Evolutionary conservation across 2,888 invertebrate species (phyloP).

Genomic region (Asteroscopus sphinx): DNA sequence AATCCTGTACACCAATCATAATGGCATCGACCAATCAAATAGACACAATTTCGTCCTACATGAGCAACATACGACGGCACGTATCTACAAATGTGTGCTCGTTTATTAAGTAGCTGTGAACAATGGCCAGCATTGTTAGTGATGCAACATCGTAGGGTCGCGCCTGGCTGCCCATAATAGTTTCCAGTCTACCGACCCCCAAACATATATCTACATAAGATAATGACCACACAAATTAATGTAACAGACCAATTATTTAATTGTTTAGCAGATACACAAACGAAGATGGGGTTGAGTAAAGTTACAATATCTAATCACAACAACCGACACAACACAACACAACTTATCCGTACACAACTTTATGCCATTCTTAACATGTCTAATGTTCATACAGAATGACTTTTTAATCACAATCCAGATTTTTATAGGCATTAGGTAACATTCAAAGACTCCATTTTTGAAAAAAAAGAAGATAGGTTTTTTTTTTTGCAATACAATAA

Average conservation of each 20-base stretch:
- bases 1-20: neutral
- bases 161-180: slow-evolving; percentile 65
- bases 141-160: slow-evolving; percentile 58
- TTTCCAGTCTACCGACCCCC: slow-evolving; percentile 66
- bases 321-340: no score
- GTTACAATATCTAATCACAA: no score
- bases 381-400: no score
- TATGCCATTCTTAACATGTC: no score
- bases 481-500: no score
- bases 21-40: slow-evolving; percentile 4
- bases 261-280: slow-evolving; percentile 9
- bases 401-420: no score
- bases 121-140: slow-evolving; percentile 59
- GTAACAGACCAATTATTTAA: slow-evolving; percentile 21
- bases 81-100: slow-evolving; percentile 27
- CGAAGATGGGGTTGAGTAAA: neutral
- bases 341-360: no score
- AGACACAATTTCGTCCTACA: slow-evolving; percentile 9
- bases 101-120: slow-evolving; percentile 50
- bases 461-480: no score
- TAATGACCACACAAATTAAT: slow-evolving; percentile 25
- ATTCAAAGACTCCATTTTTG: no score
- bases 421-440: no score
- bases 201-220: slow-evolving; percentile 48
- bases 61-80: neutral